Base-by-base conservation (phyloP, 2,797 vertebrate genomes). In the Helostoma temminkii region DNA sequence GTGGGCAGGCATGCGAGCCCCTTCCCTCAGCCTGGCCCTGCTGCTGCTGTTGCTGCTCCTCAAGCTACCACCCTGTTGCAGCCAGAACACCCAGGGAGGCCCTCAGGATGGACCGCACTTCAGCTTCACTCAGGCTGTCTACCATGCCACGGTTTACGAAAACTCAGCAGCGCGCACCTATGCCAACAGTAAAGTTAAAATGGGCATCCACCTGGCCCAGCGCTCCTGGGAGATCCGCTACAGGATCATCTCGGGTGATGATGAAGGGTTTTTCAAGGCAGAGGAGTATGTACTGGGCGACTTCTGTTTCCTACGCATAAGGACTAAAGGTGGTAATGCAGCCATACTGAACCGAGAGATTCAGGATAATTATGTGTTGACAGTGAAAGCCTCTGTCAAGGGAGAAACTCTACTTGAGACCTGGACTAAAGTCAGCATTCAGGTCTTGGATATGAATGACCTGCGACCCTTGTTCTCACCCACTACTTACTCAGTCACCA, bases 371-470 rank as follows among this genome's bases (percentile, higher is more conserved):
- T 99, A 99, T 92, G 94, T 97, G 88, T 91, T 99, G 88, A 95
- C 96, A 56, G 93, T 99, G 24, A 99, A 98, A 91, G 98, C 96
- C n/a, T 95, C 95, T 19, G 94, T 99, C 37, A 95, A 96, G 85
- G 97, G 98, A 42, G 97, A 98, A 64, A 93, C 95, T 62, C 76
- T 88, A 18, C 88, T 97, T 62, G 98, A 99, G 89, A 93, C 97
- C 22, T 98, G 97, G 97, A 95, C 98, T 74, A 98, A 97, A 95
- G 96, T 99, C 77, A 96, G 90, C 58, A 91, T 99, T 45, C 97
- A 96, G 76, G 98, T 99, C 75, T 93, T 99, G 85, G 98, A 99
- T 86, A 99, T 98, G 96, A 99, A 99, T 57, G 98, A 99, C 84
- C 92, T 99, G 22, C 93, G 98, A 59, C 98, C 98, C 22, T 92